Conservation (phyloP, 23 tunicate species). For the Styela plicata region DNA sequence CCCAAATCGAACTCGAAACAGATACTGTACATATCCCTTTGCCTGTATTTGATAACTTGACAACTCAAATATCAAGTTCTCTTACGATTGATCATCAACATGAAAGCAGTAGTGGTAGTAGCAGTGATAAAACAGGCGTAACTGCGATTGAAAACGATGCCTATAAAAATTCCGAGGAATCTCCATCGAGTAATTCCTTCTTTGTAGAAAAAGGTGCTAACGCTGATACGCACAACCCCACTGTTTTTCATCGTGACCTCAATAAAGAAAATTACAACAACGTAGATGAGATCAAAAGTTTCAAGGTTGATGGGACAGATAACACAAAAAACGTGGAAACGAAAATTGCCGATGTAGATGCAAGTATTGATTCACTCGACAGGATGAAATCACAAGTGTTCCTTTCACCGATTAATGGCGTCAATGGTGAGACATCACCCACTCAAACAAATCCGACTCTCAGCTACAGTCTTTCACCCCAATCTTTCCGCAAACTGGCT, state of each 20-base stretch:
- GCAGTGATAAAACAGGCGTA: slow-evolving; percentile 31
- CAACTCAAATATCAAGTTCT: neutral
- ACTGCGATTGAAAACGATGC: neutral
- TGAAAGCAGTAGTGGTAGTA: slow-evolving; percentile 22
- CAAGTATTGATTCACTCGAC: neutral
- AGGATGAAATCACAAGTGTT: neutral
- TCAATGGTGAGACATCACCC: neutral
- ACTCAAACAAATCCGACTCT: neutral
- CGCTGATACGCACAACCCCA: neutral
- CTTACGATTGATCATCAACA: slow-evolving; percentile 6
- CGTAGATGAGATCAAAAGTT: neutral
- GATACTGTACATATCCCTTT: neutral
- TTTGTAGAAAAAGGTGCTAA: neutral
- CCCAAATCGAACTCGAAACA: neutral
- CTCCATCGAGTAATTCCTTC: neutral
- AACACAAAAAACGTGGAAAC: neutral
- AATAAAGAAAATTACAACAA: too few species aligned
- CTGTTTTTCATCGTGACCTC: neutral
- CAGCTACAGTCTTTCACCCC: slow-evolving; percentile 1
- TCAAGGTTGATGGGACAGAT: too few species aligned
- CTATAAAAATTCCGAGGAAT: neutral
- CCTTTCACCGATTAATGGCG: neutral
- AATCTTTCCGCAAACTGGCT: slow-evolving; percentile 12
- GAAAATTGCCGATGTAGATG: neutral
- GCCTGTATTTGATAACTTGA: neutral